Percentiles rank a stretch among this genome's conserved stretches.
These are phyloP conservation scores for Umimayanthus chanpuru DNA, from an alignment of 92 coral and sea anemone genomes.

Conservation along the genomic window DNA sequence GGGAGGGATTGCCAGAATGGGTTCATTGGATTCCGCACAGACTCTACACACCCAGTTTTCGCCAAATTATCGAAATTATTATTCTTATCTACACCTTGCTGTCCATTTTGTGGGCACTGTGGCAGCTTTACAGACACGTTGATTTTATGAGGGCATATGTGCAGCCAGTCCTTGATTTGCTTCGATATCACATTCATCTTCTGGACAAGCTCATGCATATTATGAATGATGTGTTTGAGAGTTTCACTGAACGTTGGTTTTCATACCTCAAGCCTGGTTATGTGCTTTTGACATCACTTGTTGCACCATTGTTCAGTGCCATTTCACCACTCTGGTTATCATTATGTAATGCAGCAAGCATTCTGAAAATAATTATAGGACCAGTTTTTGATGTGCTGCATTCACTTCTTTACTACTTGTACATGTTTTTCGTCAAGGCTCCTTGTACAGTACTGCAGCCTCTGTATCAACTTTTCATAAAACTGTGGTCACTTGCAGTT, in stretches of 20 bases:
- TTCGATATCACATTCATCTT: slow-evolving; percentile 77
- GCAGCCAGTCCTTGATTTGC: slow-evolving; percentile 78
- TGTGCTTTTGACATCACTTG: slow-evolving; percentile 74
- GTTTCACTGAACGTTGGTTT: slow-evolving; percentile 89
- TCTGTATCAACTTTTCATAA: slow-evolving; percentile 49
- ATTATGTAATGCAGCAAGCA: slow-evolving; percentile 36
- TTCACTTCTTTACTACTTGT: slow-evolving; percentile 59
- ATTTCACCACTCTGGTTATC: slow-evolving; percentile 64
- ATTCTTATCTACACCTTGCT: slow-evolving; percentile 82
- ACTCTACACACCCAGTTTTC: slow-evolving; percentile 76
- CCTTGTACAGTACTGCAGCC: slow-evolving; percentile 66
- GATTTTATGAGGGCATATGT: slow-evolving; percentile 87
- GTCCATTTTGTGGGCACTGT: slow-evolving; percentile 95
- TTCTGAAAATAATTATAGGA: slow-evolving; percentile 57
- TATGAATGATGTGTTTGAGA: slow-evolving; percentile 79
- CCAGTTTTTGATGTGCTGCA: slow-evolving; percentile 59
- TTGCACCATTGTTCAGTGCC: slow-evolving; percentile 70
- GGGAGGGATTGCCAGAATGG: slow-evolving; percentile 97
- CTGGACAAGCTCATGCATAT: slow-evolving; percentile 78
- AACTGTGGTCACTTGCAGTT: slow-evolving; percentile 62
- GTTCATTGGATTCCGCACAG: slow-evolving; percentile 79
- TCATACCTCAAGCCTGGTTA: slow-evolving; percentile 88
- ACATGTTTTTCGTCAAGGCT: slow-evolving; percentile 60
- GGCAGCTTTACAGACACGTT: slow-evolving; percentile 97
- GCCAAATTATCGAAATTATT: slow-evolving; percentile 68